These are phyloP conservation scores for Helicoverpa assulta DNA, from an alignment of 2,888 invertebrate genomes.

Conservation along the genomic window DNA sequence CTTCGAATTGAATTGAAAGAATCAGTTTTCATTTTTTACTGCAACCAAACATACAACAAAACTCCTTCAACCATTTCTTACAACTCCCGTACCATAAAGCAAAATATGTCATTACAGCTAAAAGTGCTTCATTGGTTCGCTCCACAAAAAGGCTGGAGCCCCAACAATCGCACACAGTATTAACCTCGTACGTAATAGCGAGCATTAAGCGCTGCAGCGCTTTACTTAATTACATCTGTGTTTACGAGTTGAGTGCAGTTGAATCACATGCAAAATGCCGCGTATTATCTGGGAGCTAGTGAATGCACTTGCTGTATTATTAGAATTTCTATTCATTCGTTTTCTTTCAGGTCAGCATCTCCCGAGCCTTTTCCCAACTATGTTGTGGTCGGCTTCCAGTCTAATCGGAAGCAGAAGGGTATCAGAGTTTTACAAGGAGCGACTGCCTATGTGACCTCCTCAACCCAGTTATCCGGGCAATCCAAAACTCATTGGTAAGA, in stretches of 20 bases:
- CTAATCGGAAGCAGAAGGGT: too few species aligned
- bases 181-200: constrained; percentile 56
- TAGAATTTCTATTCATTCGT: not conserved
- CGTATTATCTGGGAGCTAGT: constrained; percentile 38
- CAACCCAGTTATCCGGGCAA: too few species aligned
- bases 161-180: constrained; percentile 48
- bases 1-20: too few species aligned
- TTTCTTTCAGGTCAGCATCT: too few species aligned
- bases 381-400: too few species aligned
- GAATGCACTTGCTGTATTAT: constrained; percentile 7
- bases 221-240: constrained; percentile 70
- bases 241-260: constrained; percentile 65
- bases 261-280: constrained; percentile 67
- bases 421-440: too few species aligned
- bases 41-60: not conserved
- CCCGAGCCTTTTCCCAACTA: too few species aligned
- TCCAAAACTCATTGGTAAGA: too few species aligned
- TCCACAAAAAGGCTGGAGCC: constrained; percentile 37
- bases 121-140: constrained; percentile 46
- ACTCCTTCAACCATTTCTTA: not conserved
- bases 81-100: not conserved
- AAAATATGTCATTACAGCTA: constrained; percentile 38
- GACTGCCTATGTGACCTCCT: too few species aligned
- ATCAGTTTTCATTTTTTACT: too few species aligned
- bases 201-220: constrained; percentile 61